Evolutionary conservation across 1,140 invertebrate species (phyloP).

Genomic region (Drosophila gunungcola): DNA sequence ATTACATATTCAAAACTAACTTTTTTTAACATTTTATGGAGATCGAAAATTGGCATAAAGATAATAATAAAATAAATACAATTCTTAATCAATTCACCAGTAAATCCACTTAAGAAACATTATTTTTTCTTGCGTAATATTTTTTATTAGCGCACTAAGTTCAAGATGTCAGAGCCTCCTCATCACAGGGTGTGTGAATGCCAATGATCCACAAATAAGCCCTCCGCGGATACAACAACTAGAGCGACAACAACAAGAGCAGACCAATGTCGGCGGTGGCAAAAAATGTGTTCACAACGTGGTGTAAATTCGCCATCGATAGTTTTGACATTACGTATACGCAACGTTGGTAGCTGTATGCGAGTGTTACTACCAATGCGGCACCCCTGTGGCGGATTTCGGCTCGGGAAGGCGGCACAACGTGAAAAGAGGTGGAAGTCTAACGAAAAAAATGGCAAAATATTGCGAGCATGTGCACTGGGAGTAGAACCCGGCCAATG

Average conservation of each 20-base stretch:
- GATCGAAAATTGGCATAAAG: no score
- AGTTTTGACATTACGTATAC: conserved; percentile 78
- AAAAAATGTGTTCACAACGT: conserved; percentile 55
- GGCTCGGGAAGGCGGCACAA: conserved; percentile 11
- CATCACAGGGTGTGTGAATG: conserved; percentile 15
- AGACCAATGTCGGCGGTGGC: conserved; percentile 1
- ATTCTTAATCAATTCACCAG: no score
- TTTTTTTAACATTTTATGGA: no score
- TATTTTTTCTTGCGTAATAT: no score
- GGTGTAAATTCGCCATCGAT: conserved; percentile 75
- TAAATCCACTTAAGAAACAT: no score
- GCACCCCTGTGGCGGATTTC: conserved; percentile 41
- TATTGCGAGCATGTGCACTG: conserved; percentile 42
- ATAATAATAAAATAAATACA: no score
- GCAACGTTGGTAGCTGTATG: conserved; percentile 31
- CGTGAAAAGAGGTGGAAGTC: conserved; percentile 11
- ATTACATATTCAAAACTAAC: no score
- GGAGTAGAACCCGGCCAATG: conserved; percentile 38
- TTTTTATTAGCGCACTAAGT: background rate
- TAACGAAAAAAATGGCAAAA: conserved; percentile 42
- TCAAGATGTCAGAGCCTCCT: background rate
- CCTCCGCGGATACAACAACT: conserved; percentile 60
- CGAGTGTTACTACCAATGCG: conserved; percentile 41
- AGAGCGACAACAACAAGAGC: conserved; percentile 34
- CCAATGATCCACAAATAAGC: conserved; percentile 31